Conservation (phyloP, 2,888 invertebrate genomes). For the Seira ritae region DNA sequence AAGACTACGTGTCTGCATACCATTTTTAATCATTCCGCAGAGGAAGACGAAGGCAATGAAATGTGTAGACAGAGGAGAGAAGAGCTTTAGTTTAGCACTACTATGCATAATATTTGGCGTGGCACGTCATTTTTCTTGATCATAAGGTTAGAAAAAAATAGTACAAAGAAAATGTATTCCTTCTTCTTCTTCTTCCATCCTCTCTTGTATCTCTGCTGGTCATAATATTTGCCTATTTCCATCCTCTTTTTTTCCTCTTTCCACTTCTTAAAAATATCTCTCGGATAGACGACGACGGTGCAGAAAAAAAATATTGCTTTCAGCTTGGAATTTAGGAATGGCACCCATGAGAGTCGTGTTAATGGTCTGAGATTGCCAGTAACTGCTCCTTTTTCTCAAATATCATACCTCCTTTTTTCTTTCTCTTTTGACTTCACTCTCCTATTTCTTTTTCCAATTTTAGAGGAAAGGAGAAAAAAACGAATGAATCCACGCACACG, state of each 20-base stretch:
- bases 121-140: slow-evolving; percentile 4
- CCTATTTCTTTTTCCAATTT: neutral
- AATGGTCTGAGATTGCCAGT: slow-evolving; percentile 72
- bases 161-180: neutral
- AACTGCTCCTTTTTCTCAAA: slow-evolving; percentile 68
- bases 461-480: neutral
- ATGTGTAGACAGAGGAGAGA: slow-evolving; percentile 32
- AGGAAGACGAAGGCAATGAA: too few relatives aligned
- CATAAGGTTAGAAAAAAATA: neutral
- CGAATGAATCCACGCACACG: neutral
- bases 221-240: neutral
- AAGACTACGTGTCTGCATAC: neutral
- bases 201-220: neutral
- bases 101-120: slow-evolving; percentile 22
- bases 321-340: slow-evolving; percentile 69
- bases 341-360: slow-evolving; percentile 72
- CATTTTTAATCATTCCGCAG: neutral
- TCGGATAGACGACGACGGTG: slow-evolving; percentile 35
- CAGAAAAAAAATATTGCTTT: slow-evolving; percentile 58
- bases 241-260: neutral
- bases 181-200: slow-evolving; percentile 14
- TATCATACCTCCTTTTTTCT: slow-evolving; percentile 70
- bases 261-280: slow-evolving; percentile 25
- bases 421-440: slow-evolving; percentile 2
- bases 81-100: neutral